phyloP scores from a whole-genome alignment of 2,113 vertebrate species.

The Heterocephalus glaber region DNA sequence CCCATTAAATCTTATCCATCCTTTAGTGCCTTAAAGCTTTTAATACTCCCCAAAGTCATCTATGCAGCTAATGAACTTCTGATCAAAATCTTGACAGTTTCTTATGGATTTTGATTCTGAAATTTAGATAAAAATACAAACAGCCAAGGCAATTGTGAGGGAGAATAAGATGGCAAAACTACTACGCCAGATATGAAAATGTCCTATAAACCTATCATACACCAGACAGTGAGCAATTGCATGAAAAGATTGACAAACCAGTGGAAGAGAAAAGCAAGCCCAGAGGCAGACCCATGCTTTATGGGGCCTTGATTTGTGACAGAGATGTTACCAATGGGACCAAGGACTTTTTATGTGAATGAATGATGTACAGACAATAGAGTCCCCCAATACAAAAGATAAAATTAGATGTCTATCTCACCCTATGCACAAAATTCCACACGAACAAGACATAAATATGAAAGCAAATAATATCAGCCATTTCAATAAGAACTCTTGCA shows the following conservation, averaged over 20 bases:
- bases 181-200: background rate
- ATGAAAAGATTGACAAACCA: background rate
- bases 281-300: background rate
- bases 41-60: background rate
- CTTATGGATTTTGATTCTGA: conserved; percentile 16
- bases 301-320: background rate
- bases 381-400: background rate
- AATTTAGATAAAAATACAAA: conserved; percentile 20
- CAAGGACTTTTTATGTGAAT: background rate
- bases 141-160: background rate
- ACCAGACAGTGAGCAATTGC: background rate
- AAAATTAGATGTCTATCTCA: background rate
- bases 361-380: background rate
- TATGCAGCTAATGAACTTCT: background rate
- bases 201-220: background rate
- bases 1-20: background rate
- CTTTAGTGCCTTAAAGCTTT: background rate
- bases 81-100: conserved; percentile 5
- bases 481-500: background rate
- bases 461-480: background rate
- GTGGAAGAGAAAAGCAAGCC: background rate
- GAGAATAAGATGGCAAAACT: background rate
- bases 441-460: background rate
- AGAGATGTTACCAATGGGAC: background rate
- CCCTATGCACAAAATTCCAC: background rate